Evolutionary conservation across 2,113 vertebrate species (phyloP), one percentile per base, ranked within the genome.

Genomic region (Bubo bubo): DNA sequence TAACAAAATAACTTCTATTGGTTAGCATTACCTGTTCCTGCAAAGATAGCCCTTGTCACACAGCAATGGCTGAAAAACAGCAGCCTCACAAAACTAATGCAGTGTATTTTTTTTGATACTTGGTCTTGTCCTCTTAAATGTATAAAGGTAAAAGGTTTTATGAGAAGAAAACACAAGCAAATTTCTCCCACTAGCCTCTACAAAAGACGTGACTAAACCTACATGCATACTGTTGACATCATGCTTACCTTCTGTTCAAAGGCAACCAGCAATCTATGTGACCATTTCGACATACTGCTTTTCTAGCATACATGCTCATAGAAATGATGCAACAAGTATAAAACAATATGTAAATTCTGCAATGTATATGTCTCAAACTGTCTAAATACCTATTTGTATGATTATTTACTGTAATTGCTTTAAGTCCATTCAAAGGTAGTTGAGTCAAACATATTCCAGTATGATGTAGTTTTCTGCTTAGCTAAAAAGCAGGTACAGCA

Each of bases 381-480:
- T 45, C 32, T 59, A 79, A 64, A 86, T 75, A 70, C 5, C 12
- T 75, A 13, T 71, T 82, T 70, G 15, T 37, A 21, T 79, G 21
- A 56, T 86, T 90, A 74, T 75, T 91, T 72, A 23, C 15, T 87
- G 73, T 37, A 68, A 56, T 79, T 86, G 12, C 41, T 89, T 88
- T 53, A 71, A 68, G 32, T 72, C 21, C 11, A 35, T 64, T 92
- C 34, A 88, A 79, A 87, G 41, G 10, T 64, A 77, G 73, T 52
- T 47, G 39, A 49, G 22, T 74, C 55, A 60, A 20, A 47, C 8
- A 52, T 62, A 80, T 35, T 32, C 18, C 23, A 55, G 4, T 28
- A 26, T 32, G 24, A 21, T 82, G 14, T n/a, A 68, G n/a, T 76
- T 91, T 79, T 41, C 83, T 74, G 10, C 26, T 92, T 22, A 50